Evolutionary conservation across 1,140 invertebrate genomes (phyloP).

Genomic region (Bombus sibiricus): DNA sequence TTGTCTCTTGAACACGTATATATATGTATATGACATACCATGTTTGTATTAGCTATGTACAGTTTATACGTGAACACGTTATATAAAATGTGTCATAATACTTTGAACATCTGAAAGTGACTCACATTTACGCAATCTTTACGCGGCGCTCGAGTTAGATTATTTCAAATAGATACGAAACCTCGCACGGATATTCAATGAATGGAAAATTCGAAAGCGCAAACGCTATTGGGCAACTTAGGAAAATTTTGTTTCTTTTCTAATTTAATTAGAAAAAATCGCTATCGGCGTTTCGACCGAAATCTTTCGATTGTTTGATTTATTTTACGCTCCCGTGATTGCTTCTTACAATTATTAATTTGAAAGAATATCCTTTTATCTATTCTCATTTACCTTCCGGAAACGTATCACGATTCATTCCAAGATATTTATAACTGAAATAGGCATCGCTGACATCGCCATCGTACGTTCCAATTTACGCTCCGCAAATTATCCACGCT

Average conservation of each 20-base stretch:
- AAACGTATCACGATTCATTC: conserved; percentile 19
- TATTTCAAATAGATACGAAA: conserved; percentile 40
- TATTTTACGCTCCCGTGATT: not conserved
- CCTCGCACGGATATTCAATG: conserved; percentile 35
- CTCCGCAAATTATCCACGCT: conserved; percentile 48
- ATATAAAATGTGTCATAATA: conserved; percentile 59
- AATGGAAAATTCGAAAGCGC: conserved; percentile 49
- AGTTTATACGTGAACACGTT: conserved; percentile 35
- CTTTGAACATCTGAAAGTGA: conserved; percentile 39
- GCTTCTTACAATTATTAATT: no score
- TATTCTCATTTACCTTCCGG: conserved; percentile 13
- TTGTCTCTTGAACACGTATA: not conserved
- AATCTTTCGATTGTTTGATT: not conserved
- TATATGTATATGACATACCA: not conserved
- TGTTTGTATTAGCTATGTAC: conserved; percentile 12
- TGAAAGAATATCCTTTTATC: not conserved
- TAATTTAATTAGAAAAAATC: not conserved
- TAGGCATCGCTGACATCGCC: conserved; percentile 35
- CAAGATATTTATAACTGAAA: conserved; percentile 34
- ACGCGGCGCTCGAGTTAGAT: conserved; percentile 41
- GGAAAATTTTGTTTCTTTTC: not conserved
- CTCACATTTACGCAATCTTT: conserved; percentile 60
- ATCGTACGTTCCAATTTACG: conserved; percentile 58
- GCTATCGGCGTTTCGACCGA: not conserved
- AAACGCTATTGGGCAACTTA: not conserved